Evolutionary conservation across 2,888 invertebrate genomes (phyloP).

Genomic region (Mechanitis mazaeus): DNA sequence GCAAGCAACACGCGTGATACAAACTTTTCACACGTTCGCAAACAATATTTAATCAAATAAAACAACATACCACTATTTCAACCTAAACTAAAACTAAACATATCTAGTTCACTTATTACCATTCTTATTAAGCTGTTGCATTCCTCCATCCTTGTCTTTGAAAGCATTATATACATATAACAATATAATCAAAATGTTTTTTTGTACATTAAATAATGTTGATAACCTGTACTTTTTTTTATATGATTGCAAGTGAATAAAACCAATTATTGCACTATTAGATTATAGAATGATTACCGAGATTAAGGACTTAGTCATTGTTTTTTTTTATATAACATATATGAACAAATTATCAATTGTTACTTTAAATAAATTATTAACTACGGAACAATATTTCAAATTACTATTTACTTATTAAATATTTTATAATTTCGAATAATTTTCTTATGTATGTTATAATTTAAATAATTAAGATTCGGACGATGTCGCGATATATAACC

Average conservation of each 20-base stretch:
- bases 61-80: conserved; percentile 60
- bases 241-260: conserved; percentile 16
- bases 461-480: conserved; percentile 38
- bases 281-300: conserved; percentile 13
- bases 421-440: conserved; percentile 20
- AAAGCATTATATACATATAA: conserved; percentile 73
- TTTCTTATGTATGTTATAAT: conserved; percentile 19
- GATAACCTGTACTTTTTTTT: conserved; percentile 14
- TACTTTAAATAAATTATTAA: conserved; percentile 27
- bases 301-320: conserved; percentile 4
- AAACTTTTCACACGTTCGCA: conserved; percentile 52
- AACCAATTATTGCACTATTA: conserved; percentile 31
- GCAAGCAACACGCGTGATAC: conserved; percentile 54
- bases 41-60: conserved; percentile 49
- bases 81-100: conserved; percentile 65
- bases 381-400: conserved; percentile 39
- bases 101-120: conserved; percentile 40
- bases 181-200: conserved; percentile 36
- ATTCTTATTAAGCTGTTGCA: conserved; percentile 23
- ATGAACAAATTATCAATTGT: conserved; percentile 1
- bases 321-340: too few relatives aligned
- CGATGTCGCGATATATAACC: conserved; percentile 37
- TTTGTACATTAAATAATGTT: conserved; percentile 36
- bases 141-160: conserved; percentile 35
- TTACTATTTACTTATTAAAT: conserved; percentile 27